Evolutionary conservation across 2,888 invertebrate genomes (phyloP).

Genomic region (Athalia circularis): DNA sequence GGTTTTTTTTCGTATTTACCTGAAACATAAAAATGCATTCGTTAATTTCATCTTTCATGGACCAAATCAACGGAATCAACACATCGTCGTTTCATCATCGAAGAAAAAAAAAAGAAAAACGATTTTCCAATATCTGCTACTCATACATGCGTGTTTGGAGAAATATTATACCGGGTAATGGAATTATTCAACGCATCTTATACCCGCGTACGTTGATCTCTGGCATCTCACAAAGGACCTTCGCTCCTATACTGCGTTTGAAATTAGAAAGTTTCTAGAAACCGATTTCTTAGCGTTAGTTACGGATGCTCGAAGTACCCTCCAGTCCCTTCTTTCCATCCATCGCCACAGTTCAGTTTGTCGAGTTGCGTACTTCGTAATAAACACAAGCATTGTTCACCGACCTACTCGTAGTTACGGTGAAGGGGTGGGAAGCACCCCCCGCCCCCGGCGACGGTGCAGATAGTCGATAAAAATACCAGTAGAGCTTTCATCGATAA

Average conservation of each 20-base stretch:
- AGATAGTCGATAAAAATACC: no score
- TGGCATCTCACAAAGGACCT: conserved; percentile 42
- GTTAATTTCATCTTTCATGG: not conserved
- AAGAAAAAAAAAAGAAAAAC: not conserved
- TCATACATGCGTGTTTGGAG: no score
- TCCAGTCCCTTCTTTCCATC: not conserved
- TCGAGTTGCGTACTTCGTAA: no score
- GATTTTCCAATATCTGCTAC: no score
- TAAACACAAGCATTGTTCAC: no score
- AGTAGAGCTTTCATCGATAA: no score
- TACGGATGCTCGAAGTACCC: conserved; percentile 7
- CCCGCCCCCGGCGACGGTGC: no score
- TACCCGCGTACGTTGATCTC: conserved; percentile 39
- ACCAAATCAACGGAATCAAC: not conserved
- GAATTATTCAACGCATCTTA: conserved; percentile 33
- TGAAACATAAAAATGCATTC: conserved; percentile 7
- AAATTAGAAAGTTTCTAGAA: conserved; percentile 44
- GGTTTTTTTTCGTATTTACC: not conserved
- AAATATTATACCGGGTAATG: conserved; percentile 24
- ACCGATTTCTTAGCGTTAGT: conserved; percentile 31
- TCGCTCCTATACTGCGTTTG: conserved; percentile 20
- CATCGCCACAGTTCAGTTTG: no score
- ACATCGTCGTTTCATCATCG: no score
- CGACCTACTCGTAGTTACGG: no score
- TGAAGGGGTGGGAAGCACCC: no score